These are phyloP conservation scores for Xiphophorus hellerii DNA, from an alignment of 2,113 vertebrate genomes.

Conservation along the genomic window DNA sequence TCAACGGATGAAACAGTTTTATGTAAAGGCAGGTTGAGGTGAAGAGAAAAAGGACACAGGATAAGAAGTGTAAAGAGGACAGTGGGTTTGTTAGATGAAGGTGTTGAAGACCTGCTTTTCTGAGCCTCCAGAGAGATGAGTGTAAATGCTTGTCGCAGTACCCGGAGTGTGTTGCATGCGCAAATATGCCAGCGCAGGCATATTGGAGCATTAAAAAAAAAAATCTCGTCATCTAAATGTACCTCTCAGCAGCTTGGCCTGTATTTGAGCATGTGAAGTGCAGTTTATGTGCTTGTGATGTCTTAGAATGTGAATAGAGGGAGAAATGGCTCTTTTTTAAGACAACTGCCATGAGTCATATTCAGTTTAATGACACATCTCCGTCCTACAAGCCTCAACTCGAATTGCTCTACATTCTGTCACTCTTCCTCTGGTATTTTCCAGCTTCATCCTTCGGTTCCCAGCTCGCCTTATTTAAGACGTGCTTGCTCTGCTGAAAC, in stretches of 20 bases:
- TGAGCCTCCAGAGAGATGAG: slow-evolving; percentile 30
- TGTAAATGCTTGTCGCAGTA: slow-evolving; percentile 17
- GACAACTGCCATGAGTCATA: slow-evolving; percentile 54
- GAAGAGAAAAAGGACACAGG: slow-evolving; percentile 12
- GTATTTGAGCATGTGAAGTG: slow-evolving; percentile 37
- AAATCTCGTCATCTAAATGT: slow-evolving; percentile 8
- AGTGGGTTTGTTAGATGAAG: slow-evolving; percentile 2
- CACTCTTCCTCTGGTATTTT: slow-evolving; percentile 21
- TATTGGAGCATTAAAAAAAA: not conserved
- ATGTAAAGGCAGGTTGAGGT: slow-evolving; percentile 1
- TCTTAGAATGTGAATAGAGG: slow-evolving; percentile 8
- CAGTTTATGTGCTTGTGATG: slow-evolving; percentile 38
- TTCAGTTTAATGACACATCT: slow-evolving; percentile 30
- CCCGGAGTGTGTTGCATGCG: not conserved
- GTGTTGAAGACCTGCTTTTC: slow-evolving; percentile 40
- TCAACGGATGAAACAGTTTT: not conserved
- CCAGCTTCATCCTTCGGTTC: slow-evolving; percentile 8
- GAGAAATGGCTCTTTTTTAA: slow-evolving; percentile 32
- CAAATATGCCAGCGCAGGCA: not conserved
- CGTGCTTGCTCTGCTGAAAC: not conserved
- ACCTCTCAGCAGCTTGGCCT: slow-evolving; percentile 2
- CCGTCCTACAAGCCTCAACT: slow-evolving; percentile 32
- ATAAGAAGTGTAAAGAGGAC: not conserved
- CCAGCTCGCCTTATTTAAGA: not conserved
- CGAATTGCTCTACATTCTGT: slow-evolving; percentile 23